phyloP scores from a whole-genome alignment of 2,888 invertebrate genomes.

The Patella depressa region DNA sequence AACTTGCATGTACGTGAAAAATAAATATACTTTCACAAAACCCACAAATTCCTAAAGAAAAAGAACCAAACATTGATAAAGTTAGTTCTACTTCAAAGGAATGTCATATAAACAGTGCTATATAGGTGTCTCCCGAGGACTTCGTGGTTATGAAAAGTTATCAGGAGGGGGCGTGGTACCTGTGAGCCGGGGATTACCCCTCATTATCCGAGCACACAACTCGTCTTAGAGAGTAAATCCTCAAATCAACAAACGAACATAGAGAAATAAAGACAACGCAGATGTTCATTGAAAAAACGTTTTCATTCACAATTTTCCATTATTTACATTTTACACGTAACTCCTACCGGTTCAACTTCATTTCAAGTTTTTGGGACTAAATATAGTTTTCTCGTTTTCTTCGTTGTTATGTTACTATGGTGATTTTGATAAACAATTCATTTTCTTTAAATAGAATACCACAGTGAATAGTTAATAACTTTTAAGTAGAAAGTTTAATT shows the following conservation, averaged over 20 bases:
- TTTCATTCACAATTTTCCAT: slow-evolving; percentile 3
- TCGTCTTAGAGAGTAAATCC: not conserved
- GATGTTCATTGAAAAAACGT: not conserved
- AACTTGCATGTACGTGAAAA: no score
- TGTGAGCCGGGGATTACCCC: not conserved
- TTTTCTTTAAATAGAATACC: not conserved
- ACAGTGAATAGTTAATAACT: no score
- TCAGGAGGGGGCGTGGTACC: not conserved
- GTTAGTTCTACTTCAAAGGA: no score
- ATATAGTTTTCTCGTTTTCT: slow-evolving; percentile 1
- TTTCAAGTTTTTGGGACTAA: not conserved
- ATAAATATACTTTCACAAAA: no score
- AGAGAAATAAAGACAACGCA: not conserved
- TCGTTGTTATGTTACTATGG: slow-evolving; percentile 7
- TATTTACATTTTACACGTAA: slow-evolving; percentile 8
- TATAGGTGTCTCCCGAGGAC: no score
- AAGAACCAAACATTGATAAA: no score
- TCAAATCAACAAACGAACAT: not conserved
- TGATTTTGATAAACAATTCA: slow-evolving; percentile 10
- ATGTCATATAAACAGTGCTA: no score
- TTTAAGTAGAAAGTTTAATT: no score
- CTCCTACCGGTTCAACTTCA: not conserved
- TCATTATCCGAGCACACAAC: slow-evolving; percentile 3
- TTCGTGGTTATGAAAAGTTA: no score
- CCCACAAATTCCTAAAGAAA: no score